Evolutionary conservation across 2,888 invertebrate genomes (phyloP), one percentile per base, ranked within the genome.

Genomic region (Apocheima hispidaria): DNA sequence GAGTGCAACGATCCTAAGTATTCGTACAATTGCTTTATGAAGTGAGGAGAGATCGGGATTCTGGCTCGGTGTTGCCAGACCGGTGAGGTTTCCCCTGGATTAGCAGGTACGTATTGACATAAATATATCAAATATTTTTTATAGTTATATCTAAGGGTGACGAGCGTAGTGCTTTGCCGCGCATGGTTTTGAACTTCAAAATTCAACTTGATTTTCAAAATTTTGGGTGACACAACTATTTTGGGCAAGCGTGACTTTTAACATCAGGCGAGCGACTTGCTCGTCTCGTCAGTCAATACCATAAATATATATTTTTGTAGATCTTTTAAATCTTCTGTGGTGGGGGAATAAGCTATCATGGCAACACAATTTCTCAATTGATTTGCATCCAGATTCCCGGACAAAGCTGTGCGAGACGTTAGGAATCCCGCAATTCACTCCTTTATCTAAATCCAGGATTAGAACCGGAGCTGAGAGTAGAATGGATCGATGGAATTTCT

Each of bases 311-410:
- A n/a, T n/a, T n/a, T n/a, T n/a, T n/a, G n/a, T n/a, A n/a, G n/a
- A n/a, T n/a, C n/a, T n/a, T n/a, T n/a, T n/a, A n/a, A n/a, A n/a
- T n/a, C n/a, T n/a, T n/a, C n/a, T n/a, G n/a, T n/a, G n/a, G n/a
- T n/a, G n/a, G n/a, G n/a, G n/a, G n/a, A n/a, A n/a, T n/a, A n/a
- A n/a, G n/a, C 12, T 21, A 21, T 18, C n/a, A 33, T 48, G 48
- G 61, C 61, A 57, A n/a, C 49, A 28, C 61, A 75, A 78, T 5
- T 76, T 76, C 81, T 81, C 83, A 83, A 87, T 88, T 84, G 86
- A 88, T 88, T 86, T 88, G 86, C 86, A 87, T 88, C 83, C 71
- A 72, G 72, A 78, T 75, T 77, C 75, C 76, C 78, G 83, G 78
- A 79, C 78, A 82, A 86, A 86, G 84, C 81, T 73, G 68, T 71